Conservation (phyloP, 2,888 invertebrate species). For the Bellardia bayeri region DNA sequence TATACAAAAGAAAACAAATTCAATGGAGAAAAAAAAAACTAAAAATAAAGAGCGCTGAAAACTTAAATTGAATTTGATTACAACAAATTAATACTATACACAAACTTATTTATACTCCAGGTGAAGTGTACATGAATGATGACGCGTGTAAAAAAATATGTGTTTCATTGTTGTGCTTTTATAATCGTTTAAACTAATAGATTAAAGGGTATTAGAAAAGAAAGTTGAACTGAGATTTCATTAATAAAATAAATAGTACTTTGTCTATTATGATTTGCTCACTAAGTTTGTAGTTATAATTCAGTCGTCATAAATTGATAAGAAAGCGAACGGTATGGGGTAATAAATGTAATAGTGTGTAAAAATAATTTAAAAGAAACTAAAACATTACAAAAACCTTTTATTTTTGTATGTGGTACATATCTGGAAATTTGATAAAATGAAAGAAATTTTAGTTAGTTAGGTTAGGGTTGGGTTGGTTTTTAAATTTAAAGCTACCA, state of each 20-base stretch:
- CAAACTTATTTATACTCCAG: neutral
- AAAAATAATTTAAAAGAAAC: neutral
- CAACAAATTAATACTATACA: conserved; percentile 20
- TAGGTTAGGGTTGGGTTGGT: no score
- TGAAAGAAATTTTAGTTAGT: no score
- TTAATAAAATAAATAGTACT: conserved; percentile 8
- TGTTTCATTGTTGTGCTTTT: conserved; percentile 6
- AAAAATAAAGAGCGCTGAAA: neutral
- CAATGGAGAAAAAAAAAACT: neutral
- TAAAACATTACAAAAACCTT: no score
- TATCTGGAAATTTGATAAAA: no score
- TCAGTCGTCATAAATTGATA: neutral
- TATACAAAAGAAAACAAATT: neutral
- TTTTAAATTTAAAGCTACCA: no score
- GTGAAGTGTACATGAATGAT: neutral
- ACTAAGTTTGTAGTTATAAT: neutral
- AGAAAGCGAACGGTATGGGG: neutral
- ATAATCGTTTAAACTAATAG: conserved; percentile 1
- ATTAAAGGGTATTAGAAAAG: conserved; percentile 26
- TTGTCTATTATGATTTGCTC: conserved; percentile 13
- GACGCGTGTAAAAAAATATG: neutral
- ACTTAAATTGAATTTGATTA: conserved; percentile 22
- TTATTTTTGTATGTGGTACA: no score
- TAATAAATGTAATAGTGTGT: neutral
- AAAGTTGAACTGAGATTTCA: conserved; percentile 33